These are phyloP conservation scores for Rattus norvegicus DNA, from an alignment of 2,113 vertebrate genomes.

Conservation along the genomic window DNA sequence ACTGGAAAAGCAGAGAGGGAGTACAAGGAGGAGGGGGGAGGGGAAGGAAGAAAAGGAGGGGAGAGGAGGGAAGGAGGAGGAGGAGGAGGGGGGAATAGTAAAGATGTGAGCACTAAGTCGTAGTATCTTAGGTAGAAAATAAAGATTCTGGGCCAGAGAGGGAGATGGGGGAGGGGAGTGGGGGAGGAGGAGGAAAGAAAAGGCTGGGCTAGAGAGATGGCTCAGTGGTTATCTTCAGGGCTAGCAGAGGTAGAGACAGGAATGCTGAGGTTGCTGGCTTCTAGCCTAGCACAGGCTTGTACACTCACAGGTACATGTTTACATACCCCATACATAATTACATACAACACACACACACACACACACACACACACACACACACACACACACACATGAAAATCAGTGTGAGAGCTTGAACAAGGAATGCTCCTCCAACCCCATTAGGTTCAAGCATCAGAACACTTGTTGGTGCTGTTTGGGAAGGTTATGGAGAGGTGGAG, in stretches of 20 bases:
- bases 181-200: accelerated
- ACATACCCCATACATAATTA: background rate
- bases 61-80: too few relatives aligned
- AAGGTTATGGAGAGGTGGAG: background rate
- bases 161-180: too few relatives aligned
- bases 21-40: background rate
- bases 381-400: background rate
- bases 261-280: background rate
- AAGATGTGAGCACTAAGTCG: background rate
- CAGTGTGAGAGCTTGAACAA: background rate
- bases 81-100: background rate
- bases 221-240: background rate
- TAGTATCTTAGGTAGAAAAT: background rate
- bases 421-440: background rate
- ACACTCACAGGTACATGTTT: background rate
- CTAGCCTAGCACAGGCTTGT: background rate
- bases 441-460: background rate
- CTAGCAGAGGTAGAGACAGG: background rate
- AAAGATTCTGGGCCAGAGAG: background rate
- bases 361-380: background rate
- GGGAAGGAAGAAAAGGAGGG: too few relatives aligned
- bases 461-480: background rate
- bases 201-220: background rate
- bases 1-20: background rate
- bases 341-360: background rate